Base-by-base conservation (phyloP, 2,888 invertebrate species). In the Epicampocera succincta region DNA sequence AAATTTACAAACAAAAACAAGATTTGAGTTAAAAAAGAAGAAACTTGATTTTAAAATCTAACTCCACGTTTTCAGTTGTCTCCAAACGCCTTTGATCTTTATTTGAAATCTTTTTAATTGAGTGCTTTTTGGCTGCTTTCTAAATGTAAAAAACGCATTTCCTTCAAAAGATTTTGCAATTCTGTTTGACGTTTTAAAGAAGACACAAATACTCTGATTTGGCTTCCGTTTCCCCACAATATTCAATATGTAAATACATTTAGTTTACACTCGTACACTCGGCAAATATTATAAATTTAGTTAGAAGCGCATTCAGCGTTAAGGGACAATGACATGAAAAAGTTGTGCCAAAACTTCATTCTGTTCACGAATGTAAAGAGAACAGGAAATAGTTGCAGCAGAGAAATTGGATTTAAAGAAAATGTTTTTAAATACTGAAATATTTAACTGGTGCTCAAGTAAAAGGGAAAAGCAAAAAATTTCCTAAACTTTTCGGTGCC, bases 311-410 rank as follows among this genome's bases (percentile, higher is more conserved):
- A 21, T 44, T 44, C 60, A 61, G 25, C 44, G 15, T n/a, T 61
- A n/a, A 44, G 42, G 42, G 42, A 60, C 60, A 60, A 44, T 42
- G 60, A 61, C 44, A 44, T 25, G 21, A 44, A 61, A 25, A 44
- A 61, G 21, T 25, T 19, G 38, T 58, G 56, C 56, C 56, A 60
- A 60, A 40, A 60, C 38, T 19, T 12, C 38, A 56, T 3, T 33
- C 33, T 29, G n/a, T 29, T 54, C n/a, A n/a, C n/a, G n/a, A n/a
- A n/a, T n/a, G n/a, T n/a, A n/a, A 54, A 54, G 8, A 15, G 2
- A 54, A 54, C 15, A 15, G 21, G 1, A 15, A 33, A 29, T 15
- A 19, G 3, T 25, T 25, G 3, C 25, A 25, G 5, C 25, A 25
- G 25, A 5, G 25, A 25, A 25, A 25, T 3, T 25, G 2, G 2